Conservation (phyloP, 2,888 invertebrate species). For the Calliphora vomitoria region DNA sequence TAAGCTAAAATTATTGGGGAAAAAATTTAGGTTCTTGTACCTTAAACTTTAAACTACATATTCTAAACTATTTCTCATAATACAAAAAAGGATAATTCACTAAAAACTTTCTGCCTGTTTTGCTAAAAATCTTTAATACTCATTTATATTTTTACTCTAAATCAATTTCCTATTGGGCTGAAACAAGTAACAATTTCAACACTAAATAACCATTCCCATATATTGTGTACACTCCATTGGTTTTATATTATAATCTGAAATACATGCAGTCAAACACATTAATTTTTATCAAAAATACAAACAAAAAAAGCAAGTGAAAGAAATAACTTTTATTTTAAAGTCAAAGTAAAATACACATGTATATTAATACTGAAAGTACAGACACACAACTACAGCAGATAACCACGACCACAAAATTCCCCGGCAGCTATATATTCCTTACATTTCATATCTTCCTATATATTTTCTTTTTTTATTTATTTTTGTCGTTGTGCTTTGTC, state of each 20-base stretch:
- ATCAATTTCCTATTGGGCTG: slow-evolving; percentile 37
- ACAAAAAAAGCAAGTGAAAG: not conserved
- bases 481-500: slow-evolving; percentile 38
- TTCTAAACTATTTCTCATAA: too few relatives aligned
- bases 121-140: not conserved
- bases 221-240: slow-evolving; percentile 48
- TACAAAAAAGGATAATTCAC: too few relatives aligned
- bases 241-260: slow-evolving; percentile 55
- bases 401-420: slow-evolving; percentile 67
- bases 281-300: slow-evolving; percentile 15
- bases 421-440: slow-evolving; percentile 26
- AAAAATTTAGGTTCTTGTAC: too few relatives aligned
- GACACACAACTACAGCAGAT: slow-evolving; percentile 26
- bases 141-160: not conserved
- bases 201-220: slow-evolving; percentile 21
- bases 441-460: slow-evolving; percentile 8
- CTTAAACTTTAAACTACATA: too few relatives aligned
- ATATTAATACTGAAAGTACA: not conserved
- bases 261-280: slow-evolving; percentile 8
- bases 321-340: slow-evolving; percentile 36
- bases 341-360: slow-evolving; percentile 11
- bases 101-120: not conserved
- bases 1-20: too few relatives aligned
- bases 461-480: not conserved
- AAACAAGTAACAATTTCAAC: not conserved